These are phyloP conservation scores for Saguinus imperator DNA, from an alignment of 2,113 vertebrate genomes.

Conservation along the genomic window DNA sequence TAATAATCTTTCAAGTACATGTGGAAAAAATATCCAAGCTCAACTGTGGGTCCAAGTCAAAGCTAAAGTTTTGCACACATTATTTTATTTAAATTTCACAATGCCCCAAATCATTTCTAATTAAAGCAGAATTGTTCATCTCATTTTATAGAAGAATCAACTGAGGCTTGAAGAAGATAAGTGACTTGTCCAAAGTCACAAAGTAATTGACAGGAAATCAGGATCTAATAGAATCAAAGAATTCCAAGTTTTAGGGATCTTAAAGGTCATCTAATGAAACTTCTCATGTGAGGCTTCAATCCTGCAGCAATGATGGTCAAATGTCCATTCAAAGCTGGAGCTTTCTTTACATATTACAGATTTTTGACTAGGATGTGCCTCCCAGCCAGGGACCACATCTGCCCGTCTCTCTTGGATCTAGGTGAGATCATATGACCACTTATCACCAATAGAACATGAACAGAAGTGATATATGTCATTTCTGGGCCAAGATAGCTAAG, in stretches of 20 bases:
- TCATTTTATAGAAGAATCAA: neutral
- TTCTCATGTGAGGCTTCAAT: neutral
- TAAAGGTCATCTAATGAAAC: neutral
- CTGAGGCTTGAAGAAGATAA: neutral
- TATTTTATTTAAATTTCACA: neutral
- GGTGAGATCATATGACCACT: neutral
- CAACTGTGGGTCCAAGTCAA: neutral
- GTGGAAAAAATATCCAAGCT: neutral
- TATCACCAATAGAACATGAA: neutral
- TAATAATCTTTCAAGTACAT: neutral
- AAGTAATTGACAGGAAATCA: neutral
- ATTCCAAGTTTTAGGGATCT: neutral
- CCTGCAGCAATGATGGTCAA: neutral
- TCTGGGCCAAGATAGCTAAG: neutral
- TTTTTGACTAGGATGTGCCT: neutral
- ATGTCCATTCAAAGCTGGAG: neutral
- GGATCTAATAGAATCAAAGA: fast-evolving
- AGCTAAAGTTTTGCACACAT: neutral
- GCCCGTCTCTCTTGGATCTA: neutral
- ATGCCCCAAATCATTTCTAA: neutral
- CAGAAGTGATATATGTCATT: neutral
- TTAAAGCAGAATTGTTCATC: neutral
- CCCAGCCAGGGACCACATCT: neutral
- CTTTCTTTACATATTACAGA: neutral
- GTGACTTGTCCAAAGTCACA: neutral